phyloP scores from a whole-genome alignment of 2,113 vertebrate species.

The Morphnarchus princeps region DNA sequence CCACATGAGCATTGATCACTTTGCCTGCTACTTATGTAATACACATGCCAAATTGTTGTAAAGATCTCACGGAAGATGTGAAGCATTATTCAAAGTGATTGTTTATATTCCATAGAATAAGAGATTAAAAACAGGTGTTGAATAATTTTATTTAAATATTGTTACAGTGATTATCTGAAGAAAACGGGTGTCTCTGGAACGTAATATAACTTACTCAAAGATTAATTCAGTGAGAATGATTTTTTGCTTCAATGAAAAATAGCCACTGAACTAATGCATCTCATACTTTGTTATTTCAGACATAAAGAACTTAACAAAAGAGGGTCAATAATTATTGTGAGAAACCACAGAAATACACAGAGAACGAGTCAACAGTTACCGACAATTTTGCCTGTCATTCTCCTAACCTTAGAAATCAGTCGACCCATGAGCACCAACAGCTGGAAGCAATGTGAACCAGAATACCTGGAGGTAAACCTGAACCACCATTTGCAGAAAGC shows the following conservation, averaged over 20 bases:
- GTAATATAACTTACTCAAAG: not conserved
- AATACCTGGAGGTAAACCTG: not conserved
- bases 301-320: not conserved
- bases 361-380: not conserved
- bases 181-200: not conserved
- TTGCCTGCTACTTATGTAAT: too few species aligned
- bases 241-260: not conserved
- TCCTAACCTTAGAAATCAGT: not conserved
- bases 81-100: not conserved
- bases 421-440: not conserved
- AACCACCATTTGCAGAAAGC: not conserved
- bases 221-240: not conserved
- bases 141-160: conserved; percentile 11
- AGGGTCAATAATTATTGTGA: not conserved
- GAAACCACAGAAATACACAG: not conserved
- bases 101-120: not conserved
- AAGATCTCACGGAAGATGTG: not conserved
- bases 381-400: not conserved
- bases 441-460: not conserved
- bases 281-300: not conserved
- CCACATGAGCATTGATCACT: too few species aligned
- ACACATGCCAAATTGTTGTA: not conserved
- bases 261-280: not conserved
- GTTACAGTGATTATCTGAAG: not conserved
- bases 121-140: not conserved